Base-by-base conservation (phyloP, 1,140 invertebrate species). In the Sweltsa coloradensis region DNA sequence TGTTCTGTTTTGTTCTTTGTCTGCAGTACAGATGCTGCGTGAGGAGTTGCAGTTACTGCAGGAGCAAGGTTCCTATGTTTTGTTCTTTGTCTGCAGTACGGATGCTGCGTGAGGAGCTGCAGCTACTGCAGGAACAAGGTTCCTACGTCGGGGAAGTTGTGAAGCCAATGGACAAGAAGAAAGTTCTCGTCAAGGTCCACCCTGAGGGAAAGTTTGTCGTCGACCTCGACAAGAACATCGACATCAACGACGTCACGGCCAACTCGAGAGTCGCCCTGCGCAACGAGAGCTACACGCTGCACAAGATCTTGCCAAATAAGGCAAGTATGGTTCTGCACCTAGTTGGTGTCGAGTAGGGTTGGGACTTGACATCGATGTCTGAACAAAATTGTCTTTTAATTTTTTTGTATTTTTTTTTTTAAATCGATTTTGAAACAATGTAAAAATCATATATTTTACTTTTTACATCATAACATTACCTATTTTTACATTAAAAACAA, bases 131-230 rank as follows among this genome's bases (percentile, higher is more conserved):
- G 70, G 97, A 99, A 61, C 97, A 99, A 70, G 97, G 97, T 7
- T 97, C 93, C 9, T 99, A 99, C 70, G 97, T 99, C 4, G 97
- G 97, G 9, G 97, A 99, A 73, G 96, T 99, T 23, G 93, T 98
- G 0, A 99, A 99, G 64, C 92, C 93, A 0, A 99, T 99, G 95
- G 96, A 99, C 62, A 99, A 99, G 65, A 99, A 99, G 67, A 99
- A 99, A 69, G 96, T 99, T 2, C 69, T 99, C 0, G 97, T 99
- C 0, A 99, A 99, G 73, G 94, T 99, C 9, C 97, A 99, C 70
- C 97, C 97, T 2, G 97, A 99, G 72, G 97, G 97, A 44, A 99
- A 99, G 71, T 99, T 99, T 75, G 96, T 99, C 2, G 97, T 99
- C 16, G 97, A 99, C 69, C 73, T 99, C 51, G 97, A 99, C 63